Base-by-base conservation (phyloP, 2,888 invertebrate species). In the Lasioglossum villosulum region DNA sequence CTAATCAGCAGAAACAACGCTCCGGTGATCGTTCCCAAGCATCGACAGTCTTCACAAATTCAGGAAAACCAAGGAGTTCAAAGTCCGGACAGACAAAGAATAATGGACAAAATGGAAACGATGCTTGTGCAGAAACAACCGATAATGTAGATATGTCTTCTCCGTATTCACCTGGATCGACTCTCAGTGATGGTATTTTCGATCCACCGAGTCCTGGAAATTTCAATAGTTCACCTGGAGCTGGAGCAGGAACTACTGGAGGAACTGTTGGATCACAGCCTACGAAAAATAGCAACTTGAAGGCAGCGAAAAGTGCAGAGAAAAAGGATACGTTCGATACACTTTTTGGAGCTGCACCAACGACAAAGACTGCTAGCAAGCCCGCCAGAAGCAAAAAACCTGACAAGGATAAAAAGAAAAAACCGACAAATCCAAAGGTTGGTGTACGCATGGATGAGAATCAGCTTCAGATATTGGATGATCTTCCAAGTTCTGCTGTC, bases 401-500 rank as follows among this genome's bases (percentile, higher is more conserved):
- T 82, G 75, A 95, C 71, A 96, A 95, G 89, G 94, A 95, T 82
- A 95, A 94, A 91, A 95, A 95, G 92, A 96, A 96, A 94, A 96
- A 95, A 94, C 95, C 95, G 83, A 95, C 95, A 56, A 97, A 97
- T 94, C 96, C 97, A 92, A 97, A 97, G 92, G 96, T 97, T 90
- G 97, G 97, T 56, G 97, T 97, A 45, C 97, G 97, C 92, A 96
- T 98, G 91, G 98, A 98, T 93, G 98, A 98, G 91, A 97, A 97
- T 93, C 97, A 97, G 94, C 96, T 98, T 89, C 97, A 97, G 95
- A 97, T 98, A 87, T 96, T 98, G 91, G 99, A 98, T 95, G 98
- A 99, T 94, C 96, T 98, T 94, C 98, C 99, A 52, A 98, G 97
- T 95, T 98, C 98, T 75, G 98, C 99, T 66, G 98, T 98, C 81